Conservation (phyloP, 2,888 invertebrate species). For the Druceiella hillmani region DNA sequence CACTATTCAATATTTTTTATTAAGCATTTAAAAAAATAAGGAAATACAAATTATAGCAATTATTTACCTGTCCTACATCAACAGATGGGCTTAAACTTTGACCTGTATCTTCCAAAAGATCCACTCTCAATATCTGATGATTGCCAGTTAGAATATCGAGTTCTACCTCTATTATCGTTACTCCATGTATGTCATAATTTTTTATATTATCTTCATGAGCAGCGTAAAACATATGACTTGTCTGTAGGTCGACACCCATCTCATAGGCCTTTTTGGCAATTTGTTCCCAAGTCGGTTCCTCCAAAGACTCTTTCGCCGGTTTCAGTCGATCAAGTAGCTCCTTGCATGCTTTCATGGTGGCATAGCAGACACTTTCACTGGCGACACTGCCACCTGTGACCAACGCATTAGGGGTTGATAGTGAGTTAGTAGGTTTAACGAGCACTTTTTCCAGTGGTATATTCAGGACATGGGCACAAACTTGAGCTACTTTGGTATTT, state of each 20-base stretch:
- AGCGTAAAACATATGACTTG: constrained; percentile 43
- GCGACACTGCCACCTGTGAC: constrained; percentile 67
- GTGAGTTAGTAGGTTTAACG: constrained; percentile 60
- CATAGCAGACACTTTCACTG: constrained; percentile 63
- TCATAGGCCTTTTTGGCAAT: constrained; percentile 44
- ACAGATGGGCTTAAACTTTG: constrained; percentile 60
- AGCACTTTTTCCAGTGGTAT: constrained; percentile 54
- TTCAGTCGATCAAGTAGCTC: constrained; percentile 42
- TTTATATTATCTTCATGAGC: too few relatives aligned
- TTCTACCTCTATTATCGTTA: constrained; percentile 59
- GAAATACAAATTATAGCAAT: too few relatives aligned
- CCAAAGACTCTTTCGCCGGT: constrained; percentile 35
- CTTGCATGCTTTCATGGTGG: constrained; percentile 49
- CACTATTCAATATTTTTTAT: too few relatives aligned
- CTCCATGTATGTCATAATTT: constrained; percentile 55
- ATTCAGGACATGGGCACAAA: constrained; percentile 61
- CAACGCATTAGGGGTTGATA: constrained; percentile 61
- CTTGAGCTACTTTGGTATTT: constrained; percentile 63
- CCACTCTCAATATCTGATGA: constrained; percentile 52
- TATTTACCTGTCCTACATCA: constrained; percentile 65
- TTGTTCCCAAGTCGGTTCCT: constrained; percentile 47
- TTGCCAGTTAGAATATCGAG: constrained; percentile 67
- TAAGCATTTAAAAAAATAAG: too few relatives aligned
- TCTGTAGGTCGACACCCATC: constrained; percentile 51
- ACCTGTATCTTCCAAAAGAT: constrained; percentile 63